Percentiles rank a stretch among this genome's conserved stretches.
phyloP scores from a whole-genome alignment of 2,113 vertebrate genomes.

The Ameiurus melas region DNA sequence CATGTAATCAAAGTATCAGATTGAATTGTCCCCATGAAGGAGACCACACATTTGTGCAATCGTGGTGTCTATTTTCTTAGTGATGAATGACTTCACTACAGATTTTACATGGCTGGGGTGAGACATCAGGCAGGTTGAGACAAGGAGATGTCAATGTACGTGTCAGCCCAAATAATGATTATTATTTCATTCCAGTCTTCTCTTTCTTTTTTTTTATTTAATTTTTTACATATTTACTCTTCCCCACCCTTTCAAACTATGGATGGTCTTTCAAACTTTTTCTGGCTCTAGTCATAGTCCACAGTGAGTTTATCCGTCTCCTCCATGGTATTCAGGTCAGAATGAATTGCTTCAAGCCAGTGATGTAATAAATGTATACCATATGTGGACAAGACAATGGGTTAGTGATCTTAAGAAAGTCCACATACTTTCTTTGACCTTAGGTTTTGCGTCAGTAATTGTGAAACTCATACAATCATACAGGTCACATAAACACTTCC shows the following conservation, averaged over 20 bases:
- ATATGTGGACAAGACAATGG: not conserved
- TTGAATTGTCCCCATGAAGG: not conserved
- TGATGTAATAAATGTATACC: not conserved
- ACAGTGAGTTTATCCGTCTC: not conserved
- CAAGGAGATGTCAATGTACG: not conserved
- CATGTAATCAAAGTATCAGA: conserved; percentile 54
- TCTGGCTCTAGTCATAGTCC: not conserved
- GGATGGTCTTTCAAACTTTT: too few species aligned
- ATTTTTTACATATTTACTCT: not conserved
- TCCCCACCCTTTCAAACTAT: not conserved
- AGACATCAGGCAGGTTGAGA: conserved; percentile 16
- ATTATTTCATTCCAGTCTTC: not conserved
- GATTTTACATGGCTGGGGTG: not conserved
- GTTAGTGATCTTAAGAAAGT: conserved; percentile 10
- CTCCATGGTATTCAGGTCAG: not conserved
- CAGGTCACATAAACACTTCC: not conserved
- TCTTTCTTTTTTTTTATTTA: not conserved
- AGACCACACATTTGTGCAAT: conserved; percentile 39
- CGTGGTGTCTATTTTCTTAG: not conserved
- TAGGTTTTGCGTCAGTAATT: conserved; percentile 2
- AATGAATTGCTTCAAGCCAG: not conserved
- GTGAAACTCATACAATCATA: conserved; percentile 18
- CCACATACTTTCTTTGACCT: not conserved
- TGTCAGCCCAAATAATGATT: conserved; percentile 9
- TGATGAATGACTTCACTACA: not conserved